Conservation (phyloP, 2,888 invertebrate species). For the Nephrotoma flavescens region DNA sequence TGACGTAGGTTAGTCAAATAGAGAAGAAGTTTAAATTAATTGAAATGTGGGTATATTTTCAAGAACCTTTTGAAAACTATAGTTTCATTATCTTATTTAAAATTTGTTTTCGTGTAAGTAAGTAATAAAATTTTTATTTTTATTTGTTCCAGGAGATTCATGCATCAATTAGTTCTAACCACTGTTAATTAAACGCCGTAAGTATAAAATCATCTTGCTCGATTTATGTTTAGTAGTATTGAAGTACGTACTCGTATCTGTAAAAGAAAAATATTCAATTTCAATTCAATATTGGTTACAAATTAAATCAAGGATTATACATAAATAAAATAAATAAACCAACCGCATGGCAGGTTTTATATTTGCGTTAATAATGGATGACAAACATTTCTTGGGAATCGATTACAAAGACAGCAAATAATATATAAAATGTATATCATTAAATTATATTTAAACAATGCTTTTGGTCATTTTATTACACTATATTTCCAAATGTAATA, state of each 20-base stretch:
- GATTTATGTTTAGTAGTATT: neutral
- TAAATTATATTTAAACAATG: neutral
- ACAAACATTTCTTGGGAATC: neutral
- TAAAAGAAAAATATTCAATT: neutral
- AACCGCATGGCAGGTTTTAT: neutral
- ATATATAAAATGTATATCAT: neutral
- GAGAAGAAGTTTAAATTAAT: neutral
- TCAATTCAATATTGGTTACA: neutral
- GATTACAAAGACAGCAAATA: neutral
- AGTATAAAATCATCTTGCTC: neutral
- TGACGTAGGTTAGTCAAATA: neutral
- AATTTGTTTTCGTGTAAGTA: neutral
- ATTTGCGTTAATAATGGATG: neutral
- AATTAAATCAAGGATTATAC: neutral
- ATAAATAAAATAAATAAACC: neutral
- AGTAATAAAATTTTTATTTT: neutral
- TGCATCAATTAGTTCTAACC: neutral
- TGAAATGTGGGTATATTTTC: neutral
- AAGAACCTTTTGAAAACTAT: neutral
- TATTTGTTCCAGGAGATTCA: neutral
- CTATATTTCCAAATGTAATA: no score
- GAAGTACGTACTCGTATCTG: neutral
- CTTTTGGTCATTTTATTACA: neutral
- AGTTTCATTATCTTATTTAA: neutral
- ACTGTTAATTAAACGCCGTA: neutral